Percentiles rank a stretch among this genome's conserved stretches.
These are phyloP conservation scores for Apogon talboti DNA, from an alignment of 2,797 vertebrate genomes.

Conservation along the genomic window DNA sequence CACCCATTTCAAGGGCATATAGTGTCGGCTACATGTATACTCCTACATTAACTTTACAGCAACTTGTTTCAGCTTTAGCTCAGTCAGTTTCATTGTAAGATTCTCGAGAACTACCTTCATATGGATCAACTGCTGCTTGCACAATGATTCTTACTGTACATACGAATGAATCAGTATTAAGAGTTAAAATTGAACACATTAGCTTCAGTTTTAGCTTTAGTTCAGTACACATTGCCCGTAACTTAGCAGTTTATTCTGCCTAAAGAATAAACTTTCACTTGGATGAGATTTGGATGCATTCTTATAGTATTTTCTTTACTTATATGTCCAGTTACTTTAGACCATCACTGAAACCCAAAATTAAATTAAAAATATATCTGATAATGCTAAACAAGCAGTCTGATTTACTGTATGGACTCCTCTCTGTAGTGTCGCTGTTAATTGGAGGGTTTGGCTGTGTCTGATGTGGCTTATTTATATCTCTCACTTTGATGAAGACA, in stretches of 20 bases:
- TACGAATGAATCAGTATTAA: not conserved
- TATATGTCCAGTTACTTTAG: too few relatives aligned
- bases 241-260: too few relatives aligned
- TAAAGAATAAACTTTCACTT: too few relatives aligned
- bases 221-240: too few relatives aligned
- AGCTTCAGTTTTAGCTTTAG: too few relatives aligned
- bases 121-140: not conserved
- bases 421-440: slow-evolving; percentile 24
- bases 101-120: not conserved
- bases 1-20: not conserved
- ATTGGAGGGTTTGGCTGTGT: slow-evolving; percentile 45
- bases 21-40: not conserved
- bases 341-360: slow-evolving; percentile 4
- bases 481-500: slow-evolving; percentile 67
- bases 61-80: not conserved
- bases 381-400: slow-evolving; percentile 18
- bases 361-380: not conserved
- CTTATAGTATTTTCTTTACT: too few relatives aligned
- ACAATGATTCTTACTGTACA: not conserved
- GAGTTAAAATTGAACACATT: not conserved
- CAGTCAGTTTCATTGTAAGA: not conserved
- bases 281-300: too few relatives aligned
- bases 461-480: slow-evolving; percentile 68
- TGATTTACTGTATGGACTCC: slow-evolving; percentile 28
- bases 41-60: slow-evolving; percentile 1